Evolutionary conservation across 2,888 invertebrate genomes (phyloP).

Genomic region (Andrena minutula): DNA sequence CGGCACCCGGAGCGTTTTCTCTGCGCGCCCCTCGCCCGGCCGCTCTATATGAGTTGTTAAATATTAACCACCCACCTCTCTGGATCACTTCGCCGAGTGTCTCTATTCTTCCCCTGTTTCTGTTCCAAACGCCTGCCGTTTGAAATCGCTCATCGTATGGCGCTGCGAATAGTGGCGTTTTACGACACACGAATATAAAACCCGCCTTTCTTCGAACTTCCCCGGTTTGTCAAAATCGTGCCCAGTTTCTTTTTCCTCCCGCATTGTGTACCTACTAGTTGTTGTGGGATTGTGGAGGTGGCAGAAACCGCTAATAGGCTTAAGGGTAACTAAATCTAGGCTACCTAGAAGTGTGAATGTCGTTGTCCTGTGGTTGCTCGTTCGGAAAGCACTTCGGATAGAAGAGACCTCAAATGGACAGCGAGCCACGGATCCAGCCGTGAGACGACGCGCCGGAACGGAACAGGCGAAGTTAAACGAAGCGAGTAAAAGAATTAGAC

Average conservation of each 20-base stretch:
- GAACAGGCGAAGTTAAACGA: constrained; percentile 55
- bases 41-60: constrained; percentile 28
- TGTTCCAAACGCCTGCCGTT: too few relatives aligned
- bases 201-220: background rate
- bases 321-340: constrained; percentile 7
- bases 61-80: constrained; percentile 41
- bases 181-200: background rate
- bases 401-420: constrained; percentile 55
- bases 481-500: constrained; percentile 64
- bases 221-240: background rate
- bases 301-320: too few relatives aligned
- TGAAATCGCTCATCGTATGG: background rate
- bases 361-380: background rate
- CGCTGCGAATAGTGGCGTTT: background rate
- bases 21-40: background rate
- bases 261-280: too few relatives aligned
- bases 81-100: background rate
- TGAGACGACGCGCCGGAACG: constrained; percentile 58
- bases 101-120: background rate
- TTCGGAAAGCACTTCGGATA: constrained; percentile 44
- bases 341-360: background rate
- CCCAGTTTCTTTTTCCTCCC: background rate
- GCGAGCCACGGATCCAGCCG: constrained; percentile 47
- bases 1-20: constrained; percentile 18
- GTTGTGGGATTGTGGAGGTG: too few relatives aligned